phyloP scores from a whole-genome alignment of 2,113 vertebrate species.

The Thermophis baileyi region DNA sequence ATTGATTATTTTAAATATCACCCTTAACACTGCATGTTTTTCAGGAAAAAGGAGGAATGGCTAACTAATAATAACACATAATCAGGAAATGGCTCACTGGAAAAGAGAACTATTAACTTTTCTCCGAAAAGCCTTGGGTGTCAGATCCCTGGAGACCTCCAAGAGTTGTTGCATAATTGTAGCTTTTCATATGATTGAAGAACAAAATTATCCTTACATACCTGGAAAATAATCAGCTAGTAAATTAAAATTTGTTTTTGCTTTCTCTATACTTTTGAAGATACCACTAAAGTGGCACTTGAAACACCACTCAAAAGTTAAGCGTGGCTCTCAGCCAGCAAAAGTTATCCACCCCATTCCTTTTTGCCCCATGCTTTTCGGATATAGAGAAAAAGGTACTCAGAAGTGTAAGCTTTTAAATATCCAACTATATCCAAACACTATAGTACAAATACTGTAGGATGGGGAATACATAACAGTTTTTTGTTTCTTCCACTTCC shows the following conservation, averaged over 20 bases:
- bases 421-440: not conserved
- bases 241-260: not conserved
- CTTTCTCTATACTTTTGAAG: not conserved
- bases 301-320: not conserved
- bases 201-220: not conserved
- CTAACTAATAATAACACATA: not conserved
- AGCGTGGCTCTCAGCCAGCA: not conserved
- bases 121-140: not conserved
- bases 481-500: not conserved
- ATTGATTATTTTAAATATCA: not conserved
- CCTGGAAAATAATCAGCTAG: not conserved
- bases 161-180: not conserved
- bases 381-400: not conserved
- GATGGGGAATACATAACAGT: not conserved
- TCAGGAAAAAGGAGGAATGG: not conserved
- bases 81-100: not conserved
- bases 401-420: not conserved
- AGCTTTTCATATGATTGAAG: not conserved
- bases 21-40: not conserved
- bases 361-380: not conserved
- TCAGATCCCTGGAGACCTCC: not conserved
- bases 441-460: not conserved
- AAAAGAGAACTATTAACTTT: not conserved
- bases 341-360: not conserved
- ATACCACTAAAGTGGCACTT: not conserved